Base-by-base conservation (phyloP, 2,888 invertebrate species). In the Drosophila crucigera region DNA sequence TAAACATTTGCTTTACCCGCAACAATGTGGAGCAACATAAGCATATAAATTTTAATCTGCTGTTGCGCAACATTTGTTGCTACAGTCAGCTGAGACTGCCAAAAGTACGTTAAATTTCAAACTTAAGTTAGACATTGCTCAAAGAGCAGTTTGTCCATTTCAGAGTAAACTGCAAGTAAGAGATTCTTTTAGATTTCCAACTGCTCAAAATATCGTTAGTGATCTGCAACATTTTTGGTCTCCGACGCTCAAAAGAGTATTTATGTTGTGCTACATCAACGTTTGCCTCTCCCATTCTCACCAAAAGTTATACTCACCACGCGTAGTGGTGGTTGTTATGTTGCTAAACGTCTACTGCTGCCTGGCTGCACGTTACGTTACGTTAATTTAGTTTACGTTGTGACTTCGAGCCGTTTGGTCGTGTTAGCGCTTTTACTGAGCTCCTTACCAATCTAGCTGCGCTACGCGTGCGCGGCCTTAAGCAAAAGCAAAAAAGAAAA, bases 381-480 rank as follows among this genome's bases (percentile, higher is more conserved):
- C 68, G 72, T 80, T 52, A 49, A 30, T 59, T 65, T 73, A 84
- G 83, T 84, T 88, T 68, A 70, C 83, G 83, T 80, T 83, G 80
- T 72, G 84, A 85, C 63, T 86, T 81, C 78, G 74, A 69, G 76
- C 68, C 73, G 81, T 60, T 64, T 66, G 84, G 87, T 76, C 73
- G 89, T 81, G 70, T 58, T 59, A 61, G 64, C 85, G 75, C 69
- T 55, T 75, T 19, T 19, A 10, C 14, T 19, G 22, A 55, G 41
- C 64, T 56, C 25, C 14, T 39, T 59, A 25, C 9, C 35, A 65
- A 67, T 59, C 53, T 56, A 56, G 53, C 69, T 73, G 68, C 73
- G 78, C 63, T 84, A 86, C 82, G 88, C 83, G 87, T 86, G 87
- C 82, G 82, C 86, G 72, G 74, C 69, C 60, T 65, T 55, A 52